These are phyloP conservation scores for Sycophila texana DNA, from an alignment of 2,888 invertebrate species.

Conservation along the genomic window DNA sequence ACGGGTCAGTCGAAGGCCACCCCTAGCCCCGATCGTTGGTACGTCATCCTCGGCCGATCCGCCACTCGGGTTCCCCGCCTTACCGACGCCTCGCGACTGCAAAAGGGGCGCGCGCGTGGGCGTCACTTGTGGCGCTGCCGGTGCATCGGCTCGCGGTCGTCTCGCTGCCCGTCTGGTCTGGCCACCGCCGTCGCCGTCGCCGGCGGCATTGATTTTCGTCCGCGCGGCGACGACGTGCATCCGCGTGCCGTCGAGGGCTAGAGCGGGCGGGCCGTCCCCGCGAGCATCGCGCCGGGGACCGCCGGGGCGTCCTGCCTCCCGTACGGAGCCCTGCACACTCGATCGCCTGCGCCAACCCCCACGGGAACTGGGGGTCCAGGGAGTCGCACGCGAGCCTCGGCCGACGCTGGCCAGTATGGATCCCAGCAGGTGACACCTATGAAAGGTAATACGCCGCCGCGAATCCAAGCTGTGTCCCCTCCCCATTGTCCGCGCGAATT, in stretches of 20 bases:
- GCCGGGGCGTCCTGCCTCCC: not conserved
- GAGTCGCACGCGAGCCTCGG: not conserved
- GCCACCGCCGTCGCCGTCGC: not conserved
- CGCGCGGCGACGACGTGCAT: not conserved
- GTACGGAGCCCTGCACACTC: too few relatives aligned
- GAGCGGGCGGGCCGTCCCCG: not conserved
- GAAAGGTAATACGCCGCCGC: slow-evolving; percentile 62
- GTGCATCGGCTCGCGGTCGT: not conserved
- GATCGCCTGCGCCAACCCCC: not conserved
- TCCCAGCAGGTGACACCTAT: slow-evolving; percentile 70
- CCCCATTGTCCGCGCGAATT: not conserved
- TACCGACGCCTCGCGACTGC: slow-evolving; percentile 1
- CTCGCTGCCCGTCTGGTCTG: not conserved
- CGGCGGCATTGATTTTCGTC: slow-evolving; percentile 67
- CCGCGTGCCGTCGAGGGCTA: not conserved
- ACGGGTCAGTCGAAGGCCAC: not conserved
- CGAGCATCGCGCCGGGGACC: slow-evolving; percentile 28
- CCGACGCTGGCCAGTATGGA: slow-evolving; percentile 63
- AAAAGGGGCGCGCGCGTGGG: not conserved
- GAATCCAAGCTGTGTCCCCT: not conserved
- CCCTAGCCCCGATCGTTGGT: not conserved
- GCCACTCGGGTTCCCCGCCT: not conserved
- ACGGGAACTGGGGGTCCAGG: not conserved
- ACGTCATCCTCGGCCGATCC: not conserved
- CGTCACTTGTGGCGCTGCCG: not conserved